Evolutionary conservation across 2,888 invertebrate genomes (phyloP), one percentile per base, ranked within the genome.

Genomic region (Drosophila robusta): DNA sequence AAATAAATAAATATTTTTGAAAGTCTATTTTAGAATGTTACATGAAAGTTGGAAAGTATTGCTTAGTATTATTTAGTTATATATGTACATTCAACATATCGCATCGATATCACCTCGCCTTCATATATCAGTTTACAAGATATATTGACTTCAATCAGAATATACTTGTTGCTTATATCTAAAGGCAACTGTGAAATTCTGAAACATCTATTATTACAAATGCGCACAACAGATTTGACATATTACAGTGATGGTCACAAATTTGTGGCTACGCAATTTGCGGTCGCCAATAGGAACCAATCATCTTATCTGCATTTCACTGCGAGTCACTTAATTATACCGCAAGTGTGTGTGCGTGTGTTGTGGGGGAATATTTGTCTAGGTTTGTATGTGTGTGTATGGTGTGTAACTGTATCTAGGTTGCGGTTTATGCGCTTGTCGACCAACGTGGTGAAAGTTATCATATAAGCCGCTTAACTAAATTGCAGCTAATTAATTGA

Each of bases 401-500:
- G 47, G 14, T 39, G 12, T 22, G 32, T 36, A 44, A 12, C 29
- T 32, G 56, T 44, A 8, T 60, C 36, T 75, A 9, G 49, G 42
- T 38, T 73, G 78, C 49, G 70, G 78, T 68, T 73, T 68, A 78
- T 72, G 54, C 66, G 71, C 66, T 61, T 56, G 36, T 34, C 44
- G 49, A 51, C 47, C 62, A 47, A 26, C 47, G 60, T 57, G 51
- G 60, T 38, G 64, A 82, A 80, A 81, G 79, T 82, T 79, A 71
- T 72, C 67, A 69, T 44, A 51, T 82, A 82, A 80, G 66, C 79
- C 61, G 82, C 82, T 80, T 82, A 78, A 82, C 82, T 71, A 71
- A 80, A 82, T 80, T 82, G 79, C 75, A 81, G 63, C 78, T 79
- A 79, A 79, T 82, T 82, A 80, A 80, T 80, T 80, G 75, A 80